Evolutionary conservation across 2,797 vertebrate genomes (phyloP), one percentile per base, ranked within the genome.

Genomic region (Threskiornis aethiopicus): DNA sequence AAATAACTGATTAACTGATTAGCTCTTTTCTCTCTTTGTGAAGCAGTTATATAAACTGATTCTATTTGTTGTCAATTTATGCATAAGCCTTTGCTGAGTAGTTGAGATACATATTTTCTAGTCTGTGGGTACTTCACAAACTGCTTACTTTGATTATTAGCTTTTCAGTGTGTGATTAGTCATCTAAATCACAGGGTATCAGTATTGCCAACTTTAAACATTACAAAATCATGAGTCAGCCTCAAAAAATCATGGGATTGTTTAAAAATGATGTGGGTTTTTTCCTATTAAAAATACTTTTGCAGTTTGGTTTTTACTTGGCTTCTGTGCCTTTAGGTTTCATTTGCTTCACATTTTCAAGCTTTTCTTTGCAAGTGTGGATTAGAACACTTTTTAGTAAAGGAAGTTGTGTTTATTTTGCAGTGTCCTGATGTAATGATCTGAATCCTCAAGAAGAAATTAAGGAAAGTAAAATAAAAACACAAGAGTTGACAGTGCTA

Each of bases 101-200:
- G 87, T 86, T 83, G 90, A 92, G 94, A 96, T 87, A 97, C 89
- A 59, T 90, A 91, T 96, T 96, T 96, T 92, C 93, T 93, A 84
- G 95, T 91, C 94, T 96, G 79, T 91, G 81, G 71, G 87, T 94
- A 96, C 94, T 97, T 97, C 84, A 92, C 93, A 96, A 97, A 97
- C 89, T 95, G 96, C 96, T 97, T 97, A 95, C 94, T 96, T 97
- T 97, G 94, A 97, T 96, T 97, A 97, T 96, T 96, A 96, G 93
- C 96, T 92, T 96, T 96, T 95, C 92, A 95, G 87, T 65, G 72
- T 94, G 84, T 91, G 90, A 97, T 97, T 97, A 97, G 94, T 97
- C 95, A 97, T 96, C 90, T 97, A 96, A 96, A 96, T 97, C 95
- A 96, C 92, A 96, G 92, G 97, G 93, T 96, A 97, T 95, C 89